Evolutionary conservation across 2,797 vertebrate genomes (phyloP), one percentile per base, ranked within the genome.

Genomic region (Myotis pilosus): DNA sequence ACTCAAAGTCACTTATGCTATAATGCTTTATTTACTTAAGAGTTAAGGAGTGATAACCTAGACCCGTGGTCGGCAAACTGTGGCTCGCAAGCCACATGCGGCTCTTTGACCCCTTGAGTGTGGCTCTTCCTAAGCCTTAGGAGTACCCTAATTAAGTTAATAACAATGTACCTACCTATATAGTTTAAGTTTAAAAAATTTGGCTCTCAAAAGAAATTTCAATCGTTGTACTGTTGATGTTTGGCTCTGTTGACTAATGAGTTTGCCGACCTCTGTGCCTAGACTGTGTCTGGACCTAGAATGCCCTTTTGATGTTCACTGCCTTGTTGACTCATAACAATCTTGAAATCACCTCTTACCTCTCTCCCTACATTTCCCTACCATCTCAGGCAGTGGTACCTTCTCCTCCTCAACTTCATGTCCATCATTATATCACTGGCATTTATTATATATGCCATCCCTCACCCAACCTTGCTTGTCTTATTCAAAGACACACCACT

Each of bases 391-490:
- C 15, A 44, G 36, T 57, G 19, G n/a, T 30, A 1, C 12, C 64
- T 44, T 36, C 19, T 15, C 57, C 33, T 36, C 12, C 25, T 75
- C 81, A 57, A 1, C 23, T 47, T 44, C 19, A 33, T 13, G 68
- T 23, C 10, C 15, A 16, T 19, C 2, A 11, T 19, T 38, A 22
- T 25, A 9, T 53, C 25, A 19, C 64, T n/a, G 20, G 7, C 8
- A 78, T 25, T 13, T 25, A 1, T 30, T 25, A 1, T 3, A 25
- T 4, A 22, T 2, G 12, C 28, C 68, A 23, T 4, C 12, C 19
- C 12, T 41, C n/a, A 25, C 1, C 5, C 23, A 0, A 2, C 13
- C 12, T 16, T 15, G 1, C 12, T 64, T 47, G 49, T 76, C 9
- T 23, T 51, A 36, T 16, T 44, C 15, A 44, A 85, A 69, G 15